Percentiles rank a stretch among this genome's conserved stretches.
phyloP scores from a whole-genome alignment of 2,797 vertebrate genomes.

The Pipistrellus pygmaeus region DNA sequence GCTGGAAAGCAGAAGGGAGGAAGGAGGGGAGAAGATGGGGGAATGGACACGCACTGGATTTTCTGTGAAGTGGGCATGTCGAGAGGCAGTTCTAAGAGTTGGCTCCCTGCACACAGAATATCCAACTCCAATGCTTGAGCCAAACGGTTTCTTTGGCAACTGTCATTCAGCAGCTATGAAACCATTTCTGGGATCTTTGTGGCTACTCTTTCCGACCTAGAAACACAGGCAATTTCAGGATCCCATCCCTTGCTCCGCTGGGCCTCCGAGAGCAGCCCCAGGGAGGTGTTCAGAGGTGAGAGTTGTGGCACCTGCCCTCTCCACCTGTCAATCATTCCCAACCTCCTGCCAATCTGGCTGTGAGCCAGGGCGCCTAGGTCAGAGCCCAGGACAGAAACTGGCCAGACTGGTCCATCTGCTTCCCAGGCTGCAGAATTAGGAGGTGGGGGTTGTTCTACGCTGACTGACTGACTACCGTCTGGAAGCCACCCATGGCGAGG shows the following conservation, averaged over 20 bases:
- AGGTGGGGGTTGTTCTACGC: background rate
- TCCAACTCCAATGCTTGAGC: background rate
- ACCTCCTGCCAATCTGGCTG: background rate
- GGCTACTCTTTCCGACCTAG: background rate
- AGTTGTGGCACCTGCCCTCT: background rate
- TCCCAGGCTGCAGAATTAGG: background rate
- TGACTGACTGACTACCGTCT: background rate
- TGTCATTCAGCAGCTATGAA: background rate
- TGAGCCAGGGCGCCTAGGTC: slow-evolving; percentile 42
- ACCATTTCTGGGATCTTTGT: background rate
- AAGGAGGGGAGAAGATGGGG: background rate
- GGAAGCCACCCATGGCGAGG: background rate
- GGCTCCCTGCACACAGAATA: background rate
- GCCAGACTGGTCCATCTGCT: slow-evolving; percentile 52
- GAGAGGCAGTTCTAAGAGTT: background rate
- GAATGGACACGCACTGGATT: background rate
- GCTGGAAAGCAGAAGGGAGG: background rate
- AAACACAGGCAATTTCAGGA: background rate
- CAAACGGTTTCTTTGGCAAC: background rate
- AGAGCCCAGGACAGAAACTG: slow-evolving; percentile 64
- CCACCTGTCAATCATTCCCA: background rate
- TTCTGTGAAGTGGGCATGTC: background rate
- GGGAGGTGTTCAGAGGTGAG: background rate
- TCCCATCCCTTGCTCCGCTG: background rate
- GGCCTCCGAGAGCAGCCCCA: background rate